phyloP scores from a whole-genome alignment of 2,888 invertebrate species.

The Podotricha telesiphe region DNA sequence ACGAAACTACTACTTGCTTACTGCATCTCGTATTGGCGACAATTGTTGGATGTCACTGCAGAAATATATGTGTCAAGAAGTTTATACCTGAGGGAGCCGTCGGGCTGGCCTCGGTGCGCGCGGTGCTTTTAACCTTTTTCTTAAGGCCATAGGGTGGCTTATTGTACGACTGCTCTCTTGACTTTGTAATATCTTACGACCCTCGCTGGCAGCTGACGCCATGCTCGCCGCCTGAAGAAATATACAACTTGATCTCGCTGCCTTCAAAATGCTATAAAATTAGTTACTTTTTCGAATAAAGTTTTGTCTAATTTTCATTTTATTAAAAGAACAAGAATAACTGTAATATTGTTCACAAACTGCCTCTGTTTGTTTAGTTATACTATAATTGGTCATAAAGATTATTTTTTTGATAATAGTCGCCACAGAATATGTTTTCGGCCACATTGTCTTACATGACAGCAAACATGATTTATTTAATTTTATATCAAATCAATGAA shows the following conservation, averaged over 20 bases:
- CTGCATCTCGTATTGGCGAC: conserved; percentile 43
- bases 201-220: conserved; percentile 82
- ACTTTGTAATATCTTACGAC: conserved; percentile 72
- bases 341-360: neutral
- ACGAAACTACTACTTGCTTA: neutral
- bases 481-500: too few species aligned
- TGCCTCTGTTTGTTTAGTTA: neutral
- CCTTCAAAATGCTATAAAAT: conserved; percentile 39
- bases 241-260: conserved; percentile 41
- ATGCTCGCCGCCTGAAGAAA: conserved; percentile 80
- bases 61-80: conserved; percentile 49
- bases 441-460: too few species aligned
- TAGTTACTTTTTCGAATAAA: conserved; percentile 31
- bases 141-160: conserved; percentile 76
- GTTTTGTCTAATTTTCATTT: conserved; percentile 13
- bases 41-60: conserved; percentile 45
- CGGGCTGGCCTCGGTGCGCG: conserved; percentile 71
- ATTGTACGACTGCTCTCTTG: conserved; percentile 75
- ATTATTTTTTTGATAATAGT: neutral
- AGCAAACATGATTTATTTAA: too few species aligned
- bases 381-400: neutral
- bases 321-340: conserved; percentile 9
- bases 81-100: conserved; percentile 83
- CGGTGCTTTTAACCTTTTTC: conserved; percentile 70
- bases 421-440: too few species aligned